A percentile compares a stretch with the other conserved stretches of the same genome.
Conservation (phyloP, 37 sponge, comb jelly and placozoan species). For the Petrosia ficiformis region DNA sequence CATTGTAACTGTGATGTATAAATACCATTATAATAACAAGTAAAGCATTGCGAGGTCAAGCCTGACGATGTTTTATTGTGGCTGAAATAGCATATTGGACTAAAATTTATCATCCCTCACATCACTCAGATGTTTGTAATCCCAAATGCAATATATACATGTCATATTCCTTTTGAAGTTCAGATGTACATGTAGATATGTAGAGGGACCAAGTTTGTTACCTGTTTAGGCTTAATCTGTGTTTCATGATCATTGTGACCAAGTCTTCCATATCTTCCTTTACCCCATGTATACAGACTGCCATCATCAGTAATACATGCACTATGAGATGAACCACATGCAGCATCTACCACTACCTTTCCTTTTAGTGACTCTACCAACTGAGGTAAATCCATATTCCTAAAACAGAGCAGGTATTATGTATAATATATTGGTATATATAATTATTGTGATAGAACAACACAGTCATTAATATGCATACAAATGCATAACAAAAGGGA, state of each 20-base stretch:
- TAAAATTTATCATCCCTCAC: too few relatives aligned
- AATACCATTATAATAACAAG: too few relatives aligned
- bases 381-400: constrained; percentile 65
- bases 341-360: constrained; percentile 67
- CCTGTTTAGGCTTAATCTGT: constrained; percentile 86
- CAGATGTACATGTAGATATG: too few relatives aligned
- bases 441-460: background rate
- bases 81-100: too few relatives aligned
- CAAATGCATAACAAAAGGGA: too few relatives aligned
- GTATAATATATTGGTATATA: background rate
- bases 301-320: constrained; percentile 90
- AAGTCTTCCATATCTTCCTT: constrained; percentile 94
- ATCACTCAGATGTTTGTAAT: too few relatives aligned
- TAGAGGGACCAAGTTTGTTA: constrained; percentile 5
- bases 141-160: too few relatives aligned
- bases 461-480: too few relatives aligned
- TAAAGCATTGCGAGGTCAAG: too few relatives aligned
- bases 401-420: constrained; percentile 6
- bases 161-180: too few relatives aligned
- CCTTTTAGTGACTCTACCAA: constrained; percentile 67
- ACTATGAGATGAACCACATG: constrained; percentile 94
- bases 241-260: constrained; percentile 93
- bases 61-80: too few relatives aligned
- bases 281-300: constrained; percentile 93
- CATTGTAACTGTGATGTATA: too few relatives aligned